Conservation (phyloP, 2,113 vertebrate species). For the Melierax canorus region DNA sequence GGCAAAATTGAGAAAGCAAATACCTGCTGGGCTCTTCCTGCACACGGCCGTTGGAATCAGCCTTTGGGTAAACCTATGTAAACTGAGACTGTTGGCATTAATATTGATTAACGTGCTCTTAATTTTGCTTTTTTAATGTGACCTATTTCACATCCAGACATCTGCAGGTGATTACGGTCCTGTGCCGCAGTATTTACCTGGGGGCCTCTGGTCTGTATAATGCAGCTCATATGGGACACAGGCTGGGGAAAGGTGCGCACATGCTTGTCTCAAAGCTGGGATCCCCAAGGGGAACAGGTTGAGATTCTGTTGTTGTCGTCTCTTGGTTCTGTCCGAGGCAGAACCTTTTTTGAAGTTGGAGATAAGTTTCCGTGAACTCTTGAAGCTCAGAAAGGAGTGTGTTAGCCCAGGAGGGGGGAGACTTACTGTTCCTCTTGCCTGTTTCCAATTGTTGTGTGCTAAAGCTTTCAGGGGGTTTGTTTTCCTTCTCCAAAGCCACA, state of each 20-base stretch:
- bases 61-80: neutral
- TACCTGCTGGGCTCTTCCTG: neutral
- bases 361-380: neutral
- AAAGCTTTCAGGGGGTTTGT: rapidly evolving
- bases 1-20: neutral
- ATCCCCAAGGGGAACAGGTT: rapidly evolving
- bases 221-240: neutral
- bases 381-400: neutral
- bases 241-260: rapidly evolving
- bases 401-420: neutral
- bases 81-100: neutral
- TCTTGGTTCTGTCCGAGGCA: neutral
- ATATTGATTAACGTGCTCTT: neutral
- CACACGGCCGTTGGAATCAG: rapidly evolving
- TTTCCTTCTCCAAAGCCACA: neutral
- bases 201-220: rapidly evolving
- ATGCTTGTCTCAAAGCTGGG: neutral
- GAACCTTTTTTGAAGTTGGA: neutral
- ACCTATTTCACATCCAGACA: neutral
- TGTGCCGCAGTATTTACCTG: neutral
- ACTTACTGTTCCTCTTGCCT: rapidly evolving
- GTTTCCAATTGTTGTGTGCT: rapidly evolving
- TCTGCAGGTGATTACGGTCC: neutral
- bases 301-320: no score
- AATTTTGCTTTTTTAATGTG: neutral